phyloP scores from a whole-genome alignment of 2,797 vertebrate species.

The Mycteria americana region DNA sequence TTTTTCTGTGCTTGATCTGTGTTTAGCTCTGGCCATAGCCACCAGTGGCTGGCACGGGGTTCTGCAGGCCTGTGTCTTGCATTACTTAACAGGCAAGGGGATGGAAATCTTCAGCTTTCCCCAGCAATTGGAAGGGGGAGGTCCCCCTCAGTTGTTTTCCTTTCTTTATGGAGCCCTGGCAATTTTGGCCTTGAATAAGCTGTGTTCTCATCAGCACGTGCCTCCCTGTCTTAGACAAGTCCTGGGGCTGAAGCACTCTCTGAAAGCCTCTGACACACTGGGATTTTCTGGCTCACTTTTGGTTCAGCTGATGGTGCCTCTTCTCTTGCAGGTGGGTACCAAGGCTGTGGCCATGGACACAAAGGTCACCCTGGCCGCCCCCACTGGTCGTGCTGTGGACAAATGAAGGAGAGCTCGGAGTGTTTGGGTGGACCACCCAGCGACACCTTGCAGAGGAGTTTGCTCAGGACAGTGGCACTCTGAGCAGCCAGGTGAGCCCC shows the following conservation, averaged over 20 bases:
- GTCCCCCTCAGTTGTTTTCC: neutral
- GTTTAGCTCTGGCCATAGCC: neutral
- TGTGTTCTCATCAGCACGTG: neutral
- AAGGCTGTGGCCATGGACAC: slow-evolving; percentile 92
- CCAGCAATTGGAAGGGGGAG: neutral
- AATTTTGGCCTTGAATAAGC: neutral
- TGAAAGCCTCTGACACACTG: neutral
- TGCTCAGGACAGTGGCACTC: slow-evolving; percentile 85
- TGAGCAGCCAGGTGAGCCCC: slow-evolving; percentile 65
- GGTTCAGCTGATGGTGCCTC: neutral
- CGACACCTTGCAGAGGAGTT: slow-evolving; percentile 58
- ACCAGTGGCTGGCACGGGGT: neutral
- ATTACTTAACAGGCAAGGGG: neutral
- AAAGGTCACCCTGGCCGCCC: slow-evolving; percentile 89
- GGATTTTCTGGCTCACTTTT: neutral
- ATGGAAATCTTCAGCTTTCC: neutral
- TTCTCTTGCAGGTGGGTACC: slow-evolving; percentile 86
- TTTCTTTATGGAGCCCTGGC: neutral
- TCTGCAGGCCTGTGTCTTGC: neutral
- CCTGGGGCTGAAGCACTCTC: neutral
- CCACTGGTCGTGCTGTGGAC: slow-evolving; percentile 95
- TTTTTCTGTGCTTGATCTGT: neutral
- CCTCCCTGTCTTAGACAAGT: neutral
- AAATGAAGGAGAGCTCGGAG: slow-evolving; percentile 81
- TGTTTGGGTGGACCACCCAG: slow-evolving; percentile 66